Evolutionary conservation across 2,888 invertebrate genomes (phyloP), one percentile per base, ranked within the genome.

Genomic region (Hypolimnas misippus): DNA sequence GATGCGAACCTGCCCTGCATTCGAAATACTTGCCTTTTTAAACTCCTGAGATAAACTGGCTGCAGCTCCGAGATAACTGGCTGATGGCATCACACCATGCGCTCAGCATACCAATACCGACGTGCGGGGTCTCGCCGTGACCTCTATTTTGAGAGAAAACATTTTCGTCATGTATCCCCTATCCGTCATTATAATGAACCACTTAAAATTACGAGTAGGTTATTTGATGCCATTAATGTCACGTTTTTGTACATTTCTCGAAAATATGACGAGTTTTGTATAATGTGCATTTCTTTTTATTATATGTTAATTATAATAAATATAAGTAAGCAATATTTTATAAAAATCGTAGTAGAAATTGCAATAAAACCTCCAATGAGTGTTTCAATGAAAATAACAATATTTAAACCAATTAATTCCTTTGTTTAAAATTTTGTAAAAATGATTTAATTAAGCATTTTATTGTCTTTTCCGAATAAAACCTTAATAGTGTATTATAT

Each of bases 181-280:
- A 19, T 46, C 16, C n/a, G 21, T 46, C 46, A 46, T 46, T 51
- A 17, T 42, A 52, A 52, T 58, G 52, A 52, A 21, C 44, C 35
- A 59, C 44, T 54, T 60, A 53, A 16, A 21, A 53, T 35, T 53
- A 53, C 29, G 12, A 53, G 52, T 44, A 21, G 31, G 59, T 53
- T 17, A 19, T 33, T 52, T 52, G n/a, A 49, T 49, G 49, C 19
- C 49, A 49, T 49, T 49, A 49, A 14, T 38, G 14, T 49, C 49
- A 49, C 49, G 49, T 49, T 49, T 49, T 25, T 25, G 25, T 49
- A 49, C 7, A 29, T 49, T 49, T 49, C 49, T 49, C 49, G 19
- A 29, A 46, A 14, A 49, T 25, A 14, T 14, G 14, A n/a, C 21
- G 21, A 21, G 25, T 42, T 42, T 42, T 1, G 16, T 42, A 3